Base-by-base conservation (phyloP, 2,888 invertebrate species). In the Hartigia nigra region DNA sequence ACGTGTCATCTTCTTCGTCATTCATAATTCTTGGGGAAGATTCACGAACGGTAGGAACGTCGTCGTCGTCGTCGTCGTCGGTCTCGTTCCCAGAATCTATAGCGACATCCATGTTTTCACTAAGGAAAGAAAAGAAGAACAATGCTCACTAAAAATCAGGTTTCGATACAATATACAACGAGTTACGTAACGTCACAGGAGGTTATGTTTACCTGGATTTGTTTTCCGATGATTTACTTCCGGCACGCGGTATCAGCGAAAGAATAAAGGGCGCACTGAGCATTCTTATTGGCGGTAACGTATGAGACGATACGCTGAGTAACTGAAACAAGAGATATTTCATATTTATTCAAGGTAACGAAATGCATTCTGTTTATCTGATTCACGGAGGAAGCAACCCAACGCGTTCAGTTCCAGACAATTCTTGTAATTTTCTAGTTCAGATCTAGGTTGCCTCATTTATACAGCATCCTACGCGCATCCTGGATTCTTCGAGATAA, bases 261-360 rank as follows among this genome's bases (percentile, higher is more conserved):
- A 89, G 82, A 12, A 92, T 84, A 80, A 92, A 91, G 34, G 91
- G 87, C 74, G 86, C 85, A 80, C 92, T 92, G 11, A 92, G 84
- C 79, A 91, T 84, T 80, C 88, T 89, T 87, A 92, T 89, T 3
- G 92, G 90, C 74, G 92, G 92, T 81, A 92, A 85, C 3, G 92
- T 92, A 79, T 92, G 92, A 31, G 91, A 90, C 12, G 92, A 90
- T 74, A 90, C 89, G 23, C 81, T 84, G 80, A 89, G 80, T 12
- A 89, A 82, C 89, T 89, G 83, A 74, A 85, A 84, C 12, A 78
- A 74, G n/a, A n/a, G n/a, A 72, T 78, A 75, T 34, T 55, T 55
- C 55, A 23, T 2, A 55, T 55, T 23, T 23, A 5, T 55, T 55
- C 55, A 23, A 55, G 55, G 55, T 55, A 55, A 55, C 55, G 55